A percentile compares a stretch with the other conserved stretches of the same genome.
Evolutionary conservation across 2,113 vertebrate genomes (phyloP).

Genomic region (Chloropsis cyanopogon): DNA sequence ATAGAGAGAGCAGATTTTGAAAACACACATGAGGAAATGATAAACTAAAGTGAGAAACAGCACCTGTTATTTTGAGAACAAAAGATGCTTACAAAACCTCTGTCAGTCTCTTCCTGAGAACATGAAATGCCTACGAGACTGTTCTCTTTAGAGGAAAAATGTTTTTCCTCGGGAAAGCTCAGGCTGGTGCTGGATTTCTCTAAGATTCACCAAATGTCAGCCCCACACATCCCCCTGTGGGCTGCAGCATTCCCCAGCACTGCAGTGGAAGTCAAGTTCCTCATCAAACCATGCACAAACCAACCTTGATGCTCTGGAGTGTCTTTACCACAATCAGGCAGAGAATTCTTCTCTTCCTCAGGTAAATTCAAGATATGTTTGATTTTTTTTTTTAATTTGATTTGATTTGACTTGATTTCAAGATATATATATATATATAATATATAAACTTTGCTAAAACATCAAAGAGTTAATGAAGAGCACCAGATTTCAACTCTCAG

Average conservation of each 20-base stretch:
- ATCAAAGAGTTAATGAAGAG: not conserved
- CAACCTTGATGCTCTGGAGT: not conserved
- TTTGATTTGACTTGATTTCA: not conserved
- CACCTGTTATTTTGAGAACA: no score
- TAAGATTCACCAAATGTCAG: no score
- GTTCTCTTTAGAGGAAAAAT: no score
- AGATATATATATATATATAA: no score
- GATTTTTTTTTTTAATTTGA: not conserved
- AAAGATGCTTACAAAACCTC: no score
- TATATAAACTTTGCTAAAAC: not conserved
- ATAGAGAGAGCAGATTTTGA: no score
- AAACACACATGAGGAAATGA: no score
- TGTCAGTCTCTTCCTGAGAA: no score
- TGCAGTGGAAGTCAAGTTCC: not conserved
- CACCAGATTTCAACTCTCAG: not conserved
- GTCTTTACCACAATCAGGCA: not conserved
- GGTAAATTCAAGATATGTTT: slow-evolving; percentile 34
- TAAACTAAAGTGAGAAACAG: no score
- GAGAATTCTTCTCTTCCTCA: not conserved
- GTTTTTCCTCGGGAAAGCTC: no score
- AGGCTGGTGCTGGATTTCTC: no score
- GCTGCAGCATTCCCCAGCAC: not conserved
- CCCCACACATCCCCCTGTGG: not conserved
- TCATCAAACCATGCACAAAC: not conserved
- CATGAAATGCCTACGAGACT: no score